These are phyloP conservation scores for Catocala fraxini DNA, from an alignment of 2,888 invertebrate species.

Conservation along the genomic window DNA sequence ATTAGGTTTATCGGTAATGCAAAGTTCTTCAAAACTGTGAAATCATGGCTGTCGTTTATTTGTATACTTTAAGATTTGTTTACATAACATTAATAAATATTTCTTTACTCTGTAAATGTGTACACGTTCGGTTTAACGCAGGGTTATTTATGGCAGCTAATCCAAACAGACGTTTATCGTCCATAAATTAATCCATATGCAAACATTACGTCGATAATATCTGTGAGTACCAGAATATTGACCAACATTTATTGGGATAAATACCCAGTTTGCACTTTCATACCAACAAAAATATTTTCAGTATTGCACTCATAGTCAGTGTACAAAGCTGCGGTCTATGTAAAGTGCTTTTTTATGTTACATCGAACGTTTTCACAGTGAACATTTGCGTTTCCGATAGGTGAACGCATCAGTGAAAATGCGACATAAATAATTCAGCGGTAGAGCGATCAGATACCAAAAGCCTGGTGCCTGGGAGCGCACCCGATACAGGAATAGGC, in stretches of 20 bases:
- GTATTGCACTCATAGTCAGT: constrained; percentile 19
- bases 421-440: constrained; percentile 71
- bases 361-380: constrained; percentile 54
- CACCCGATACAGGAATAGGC: constrained; percentile 27
- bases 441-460: constrained; percentile 50
- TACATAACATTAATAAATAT: neutral
- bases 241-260: constrained; percentile 20
- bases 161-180: neutral
- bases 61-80: neutral
- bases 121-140: too few species aligned
- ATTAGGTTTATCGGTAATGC: neutral
- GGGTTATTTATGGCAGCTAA: constrained; percentile 1
- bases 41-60: neutral
- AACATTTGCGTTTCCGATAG: constrained; percentile 66
- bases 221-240: constrained; percentile 24
- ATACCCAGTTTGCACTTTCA: constrained; percentile 23
- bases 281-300: constrained; percentile 28
- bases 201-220: constrained; percentile 22
- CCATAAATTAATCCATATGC: constrained; percentile 22
- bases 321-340: constrained; percentile 25
- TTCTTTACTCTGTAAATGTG: too few species aligned
- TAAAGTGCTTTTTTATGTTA: constrained; percentile 69
- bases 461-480: constrained; percentile 16
- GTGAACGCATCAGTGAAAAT: constrained; percentile 70
- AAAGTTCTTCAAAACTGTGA: constrained; percentile 6